Evolutionary conservation across 2,888 invertebrate species (phyloP).

Genomic region (Drosophila maculinotata): DNA sequence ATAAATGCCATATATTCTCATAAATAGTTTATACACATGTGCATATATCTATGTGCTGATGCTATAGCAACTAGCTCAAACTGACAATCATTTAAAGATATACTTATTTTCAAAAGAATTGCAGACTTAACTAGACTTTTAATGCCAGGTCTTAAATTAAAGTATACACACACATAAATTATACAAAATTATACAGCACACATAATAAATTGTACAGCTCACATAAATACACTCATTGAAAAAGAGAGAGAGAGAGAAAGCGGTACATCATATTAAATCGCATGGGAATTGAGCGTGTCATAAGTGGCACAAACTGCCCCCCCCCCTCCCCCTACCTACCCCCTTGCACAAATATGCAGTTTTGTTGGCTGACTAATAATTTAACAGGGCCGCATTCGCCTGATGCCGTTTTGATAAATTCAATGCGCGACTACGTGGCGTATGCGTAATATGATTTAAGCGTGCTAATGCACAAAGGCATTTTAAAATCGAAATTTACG

Average conservation of each 20-base stretch:
- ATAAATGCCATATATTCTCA: slow-evolving; percentile 33
- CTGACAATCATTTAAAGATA: slow-evolving; percentile 26
- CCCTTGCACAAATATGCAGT: slow-evolving; percentile 19
- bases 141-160: not conserved
- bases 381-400: slow-evolving; percentile 46
- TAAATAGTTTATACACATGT: not conserved
- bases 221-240: slow-evolving; percentile 25
- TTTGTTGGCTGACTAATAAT: slow-evolving; percentile 57
- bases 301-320: slow-evolving; percentile 32
- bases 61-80: slow-evolving; percentile 14
- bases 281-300: slow-evolving; percentile 47
- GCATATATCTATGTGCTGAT: slow-evolving; percentile 2
- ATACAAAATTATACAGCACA: not conserved
- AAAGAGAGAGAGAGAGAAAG: not conserved
- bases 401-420: slow-evolving; percentile 35
- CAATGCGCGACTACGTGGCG: slow-evolving; percentile 58
- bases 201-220: slow-evolving; percentile 35
- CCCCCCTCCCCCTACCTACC: not conserved
- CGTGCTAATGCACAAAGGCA: slow-evolving; percentile 77
- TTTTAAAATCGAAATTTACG: slow-evolving; percentile 69
- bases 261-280: slow-evolving; percentile 30
- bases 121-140: slow-evolving; percentile 2
- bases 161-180: not conserved
- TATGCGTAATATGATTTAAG: slow-evolving; percentile 77
- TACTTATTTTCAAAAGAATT: slow-evolving; percentile 1